Base-by-base conservation (phyloP, 2,888 invertebrate species). In the Lepidocyrtinus sp. region DNA sequence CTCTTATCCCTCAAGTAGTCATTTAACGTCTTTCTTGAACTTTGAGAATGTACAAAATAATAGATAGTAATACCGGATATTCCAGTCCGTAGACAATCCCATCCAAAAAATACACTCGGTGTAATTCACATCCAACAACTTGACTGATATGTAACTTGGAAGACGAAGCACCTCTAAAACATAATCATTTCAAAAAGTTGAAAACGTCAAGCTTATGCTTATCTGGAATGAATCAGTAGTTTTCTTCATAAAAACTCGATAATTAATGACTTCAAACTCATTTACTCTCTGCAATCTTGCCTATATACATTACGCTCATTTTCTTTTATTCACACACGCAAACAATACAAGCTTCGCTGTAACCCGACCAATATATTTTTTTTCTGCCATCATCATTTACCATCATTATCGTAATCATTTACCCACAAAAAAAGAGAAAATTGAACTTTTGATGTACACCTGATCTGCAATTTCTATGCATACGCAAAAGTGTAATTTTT, bases 201-300 rank as follows among this genome's bases (percentile, higher is more conserved):
- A 68, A 45, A 62, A 62, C 46, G 36, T 75, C 75, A 22, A 76
- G 63, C 12, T 76, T 76, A 76, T 70, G 70, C 55, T 50, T 76
- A 76, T 76, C 70, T 64, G 64, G 69, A 70, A 76, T 26, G 75
- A 50, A 70, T 70, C 75, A 70, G 69, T 69, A 69, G 25, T 59
- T 76, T 27, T 65, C 27, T 64, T 62, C 65, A 45, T 59, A 76
- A 71, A 76, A 71, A 71, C 71, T 61, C 70, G 75, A 76, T 76
- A 76, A 76, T 76, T 76, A 76, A 76, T 76, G 76, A 65, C 71
- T 76, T 68, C 7, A 69, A 71, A 61, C 65, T 65, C 76, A 65
- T 71, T 68, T 27, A 69, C 27, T 26, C 67, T 67, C 64, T n/a
- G n/a, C n/a, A n/a, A n/a, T n/a, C n/a, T 17, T 36, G 36, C 36